Percentiles rank a stretch among this genome's conserved stretches.
Conservation (phyloP, 2,888 invertebrate species). For the Cerastis rubricosa region DNA sequence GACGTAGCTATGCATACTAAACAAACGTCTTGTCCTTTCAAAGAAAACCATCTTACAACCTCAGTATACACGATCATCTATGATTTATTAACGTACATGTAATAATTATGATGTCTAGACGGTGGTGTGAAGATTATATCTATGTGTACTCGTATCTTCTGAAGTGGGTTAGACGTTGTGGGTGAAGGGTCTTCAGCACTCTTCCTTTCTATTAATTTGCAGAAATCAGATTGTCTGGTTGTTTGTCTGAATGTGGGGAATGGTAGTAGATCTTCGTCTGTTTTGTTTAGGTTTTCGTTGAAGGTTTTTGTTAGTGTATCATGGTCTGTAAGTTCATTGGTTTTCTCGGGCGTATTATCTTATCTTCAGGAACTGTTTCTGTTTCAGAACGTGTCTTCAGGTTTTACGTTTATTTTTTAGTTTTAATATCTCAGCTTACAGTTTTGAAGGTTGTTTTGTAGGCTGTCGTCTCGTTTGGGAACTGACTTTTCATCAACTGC, state of each 20-base stretch:
- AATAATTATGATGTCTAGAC: constrained; percentile 45
- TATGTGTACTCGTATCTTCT: not conserved
- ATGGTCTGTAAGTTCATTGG: not conserved
- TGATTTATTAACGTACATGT: constrained; percentile 36
- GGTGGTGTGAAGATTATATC: constrained; percentile 32
- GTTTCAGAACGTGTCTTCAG: not conserved
- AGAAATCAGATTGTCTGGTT: not conserved
- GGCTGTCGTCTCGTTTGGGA: not conserved
- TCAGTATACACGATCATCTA: constrained; percentile 36
- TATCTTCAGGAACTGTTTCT: no score
- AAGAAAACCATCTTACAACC: constrained; percentile 28
- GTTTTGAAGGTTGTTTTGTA: not conserved
- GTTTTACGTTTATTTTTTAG: not conserved
- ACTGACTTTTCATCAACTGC: not conserved
- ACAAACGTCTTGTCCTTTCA: constrained; percentile 49
- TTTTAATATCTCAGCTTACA: not conserved
- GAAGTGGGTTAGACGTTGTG: constrained; percentile 33
- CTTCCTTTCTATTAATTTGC: constrained; percentile 34
- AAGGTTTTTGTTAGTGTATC: not conserved
- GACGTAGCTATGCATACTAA: constrained; percentile 42
- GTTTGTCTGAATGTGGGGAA: not conserved
- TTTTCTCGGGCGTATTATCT: not conserved
- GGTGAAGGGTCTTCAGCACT: constrained; percentile 35
- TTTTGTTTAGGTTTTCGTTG: no score
- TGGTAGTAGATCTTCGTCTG: not conserved